Evolutionary conservation across 2,113 vertebrate genomes (phyloP), one percentile per base, ranked within the genome.

Genomic region (Nesogale talazaci): DNA sequence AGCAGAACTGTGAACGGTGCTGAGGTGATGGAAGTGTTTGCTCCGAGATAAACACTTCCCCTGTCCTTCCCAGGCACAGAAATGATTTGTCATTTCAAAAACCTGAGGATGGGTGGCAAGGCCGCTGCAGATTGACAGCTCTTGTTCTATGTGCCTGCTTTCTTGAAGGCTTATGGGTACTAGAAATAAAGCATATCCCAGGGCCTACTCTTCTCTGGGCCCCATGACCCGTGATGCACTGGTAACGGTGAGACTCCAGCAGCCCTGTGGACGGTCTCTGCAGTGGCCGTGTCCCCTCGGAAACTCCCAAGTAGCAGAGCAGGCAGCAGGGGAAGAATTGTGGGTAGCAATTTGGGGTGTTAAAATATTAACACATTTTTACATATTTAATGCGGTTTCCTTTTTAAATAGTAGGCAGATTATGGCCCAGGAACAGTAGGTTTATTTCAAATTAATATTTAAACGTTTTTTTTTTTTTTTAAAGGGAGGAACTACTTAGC

Each of bases 401-500:
- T 93, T 94, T 93, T 97, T 56, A 19, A 97, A 81, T 94, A 88
- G 61, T 88, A 93, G 88, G 88, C 92, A 80, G 94, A 88, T 94
- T 95, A 96, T 93, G 92, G 95, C 94, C 83, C 87, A 69, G 4
- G 42, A 95, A 84, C 93, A 94, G 93, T 95, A 92, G 96, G 91
- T 91, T 96, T 97, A 87, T 93, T 97, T 94, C 86, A 94, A 94
- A 94, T 96, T 95, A 97, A 96, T 94, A 56, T 94, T 92, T 95
- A 82, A 97, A 61, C 88, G 94, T 78, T 94, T 70, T 92, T 94
- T 91, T 95, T 94, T 78, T 94, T 70, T 92, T 94, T 91, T 95
- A 82, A 82, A 92, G 76, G 65, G 87, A 88, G 67, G 63, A 93
- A 81, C 76, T 88, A 69, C 65, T 93, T 92, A 82, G 36, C 95